Base-by-base conservation (phyloP, 1,140 invertebrate genomes). In the Sogatella furcifera region DNA sequence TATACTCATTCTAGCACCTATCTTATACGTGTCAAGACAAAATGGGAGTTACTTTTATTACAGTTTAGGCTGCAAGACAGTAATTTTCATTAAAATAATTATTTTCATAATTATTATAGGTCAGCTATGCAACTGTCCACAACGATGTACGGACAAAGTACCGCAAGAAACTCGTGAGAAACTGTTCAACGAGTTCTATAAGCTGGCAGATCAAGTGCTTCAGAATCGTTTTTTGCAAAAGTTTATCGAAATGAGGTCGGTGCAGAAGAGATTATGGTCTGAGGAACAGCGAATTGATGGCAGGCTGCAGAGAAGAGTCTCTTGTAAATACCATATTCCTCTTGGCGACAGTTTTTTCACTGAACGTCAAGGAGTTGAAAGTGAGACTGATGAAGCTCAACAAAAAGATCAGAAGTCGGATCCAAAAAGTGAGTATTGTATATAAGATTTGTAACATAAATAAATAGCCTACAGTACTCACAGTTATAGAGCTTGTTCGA, bases 121-220 rank as follows among this genome's bases (percentile, higher is more conserved):
- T 21, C 28, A 60, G 34, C 64, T 80, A 21, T 80, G 78, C 66
- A 71, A 75, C 49, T 80, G 78, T 62, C 77, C 76, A 8, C 78
- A 79, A 69, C 77, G 74, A 71, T 80, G 78, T 67, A 73, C 74
- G 52, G 72, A 74, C 52, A 70, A 73, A 59, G 72, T 80, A 22
- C 72, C 77, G 11, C 61, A 67, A 44, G 72, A 74, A 52, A 69
- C 72, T 8, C 67, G 75, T 46, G 69, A 72, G 34, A 65, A 67
- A 10, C 69, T 80, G 4, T 78, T 77, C 65, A 65, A 69, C 44
- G 72, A 77, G 55, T 80, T 79, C 64, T 74, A 74, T 60, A 73
- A 70, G 52, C 65, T 80, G 28, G 72, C 70, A 14, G 75, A 76
- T 59, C 72, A 75, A 28, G 70, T 73, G 41, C 44, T 65, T 60